These are phyloP conservation scores for Nephrotoma appendiculata DNA, from an alignment of 2,888 invertebrate genomes.

Conservation along the genomic window DNA sequence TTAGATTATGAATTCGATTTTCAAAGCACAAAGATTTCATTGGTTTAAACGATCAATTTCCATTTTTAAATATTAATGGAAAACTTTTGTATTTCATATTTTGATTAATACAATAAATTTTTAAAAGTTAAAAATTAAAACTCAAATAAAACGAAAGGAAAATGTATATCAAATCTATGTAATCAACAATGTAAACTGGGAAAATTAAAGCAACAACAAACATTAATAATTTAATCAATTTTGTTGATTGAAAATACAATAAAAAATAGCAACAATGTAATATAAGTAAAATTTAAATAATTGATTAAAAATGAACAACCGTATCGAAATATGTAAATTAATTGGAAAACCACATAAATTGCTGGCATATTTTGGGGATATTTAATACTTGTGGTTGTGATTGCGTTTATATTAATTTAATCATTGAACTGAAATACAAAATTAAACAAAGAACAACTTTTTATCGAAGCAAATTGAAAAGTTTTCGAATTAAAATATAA, in stretches of 20 bases:
- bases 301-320: neutral
- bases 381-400: too few relatives aligned
- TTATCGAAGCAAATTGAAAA: too few relatives aligned
- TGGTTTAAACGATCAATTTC: neutral
- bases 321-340: neutral
- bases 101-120: neutral
- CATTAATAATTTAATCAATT: neutral
- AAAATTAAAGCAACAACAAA: neutral
- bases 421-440: too few relatives aligned
- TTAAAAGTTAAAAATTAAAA: neutral
- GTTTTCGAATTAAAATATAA: too few relatives aligned
- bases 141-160: neutral
- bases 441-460: too few relatives aligned
- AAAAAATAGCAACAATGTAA: neutral
- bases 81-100: neutral
- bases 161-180: neutral
- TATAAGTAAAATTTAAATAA: neutral
- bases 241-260: neutral
- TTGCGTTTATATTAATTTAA: too few relatives aligned
- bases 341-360: neutral
- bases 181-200: neutral
- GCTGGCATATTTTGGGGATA: neutral
- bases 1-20: neutral
- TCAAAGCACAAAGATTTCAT: neutral
- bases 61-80: neutral